These are phyloP conservation scores for Nothobranchius furzeri DNA, from an alignment of 2,113 vertebrate species.

Conservation along the genomic window DNA sequence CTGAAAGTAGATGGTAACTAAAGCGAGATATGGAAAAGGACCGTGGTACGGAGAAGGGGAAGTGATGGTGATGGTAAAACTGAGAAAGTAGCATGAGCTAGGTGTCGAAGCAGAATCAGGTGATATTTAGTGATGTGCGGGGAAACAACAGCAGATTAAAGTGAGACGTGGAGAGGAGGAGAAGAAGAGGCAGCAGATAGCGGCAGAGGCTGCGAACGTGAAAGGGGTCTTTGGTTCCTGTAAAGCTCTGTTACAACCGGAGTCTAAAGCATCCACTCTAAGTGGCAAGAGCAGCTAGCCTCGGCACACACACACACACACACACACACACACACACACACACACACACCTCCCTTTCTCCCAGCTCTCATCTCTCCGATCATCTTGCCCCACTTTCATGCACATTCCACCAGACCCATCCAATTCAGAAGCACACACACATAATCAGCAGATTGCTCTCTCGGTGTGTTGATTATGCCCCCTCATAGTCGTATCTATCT, in stretches of 20 bases:
- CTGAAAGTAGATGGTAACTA: slow-evolving; percentile 38
- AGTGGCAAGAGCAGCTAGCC: slow-evolving; percentile 32
- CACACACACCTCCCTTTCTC: slow-evolving; percentile 50
- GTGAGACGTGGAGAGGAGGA: slow-evolving; percentile 33
- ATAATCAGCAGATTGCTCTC: slow-evolving; percentile 46
- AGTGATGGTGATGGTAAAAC: slow-evolving; percentile 41
- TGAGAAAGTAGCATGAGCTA: slow-evolving; percentile 15
- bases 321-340: slow-evolving; percentile 52
- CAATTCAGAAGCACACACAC: slow-evolving; percentile 41
- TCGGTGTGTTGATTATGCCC: slow-evolving; percentile 52
- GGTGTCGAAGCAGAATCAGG: slow-evolving; percentile 22
- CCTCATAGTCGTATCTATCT: slow-evolving; percentile 64
- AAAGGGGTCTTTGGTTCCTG: slow-evolving; percentile 68
- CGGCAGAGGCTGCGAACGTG: slow-evolving; percentile 44
- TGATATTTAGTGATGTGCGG: slow-evolving; percentile 10
- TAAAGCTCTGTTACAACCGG: slow-evolving; percentile 56
- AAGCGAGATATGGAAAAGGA: slow-evolving; percentile 44
- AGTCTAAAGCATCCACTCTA: slow-evolving; percentile 48
- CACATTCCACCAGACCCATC: slow-evolving; percentile 33
- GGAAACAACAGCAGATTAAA: slow-evolving; percentile 33
- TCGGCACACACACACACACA: slow-evolving; percentile 17
- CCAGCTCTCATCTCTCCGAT: slow-evolving; percentile 45
- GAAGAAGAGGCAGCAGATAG: slow-evolving; percentile 31
- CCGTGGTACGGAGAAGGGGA: slow-evolving; percentile 16
- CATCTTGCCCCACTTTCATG: slow-evolving; percentile 58